phyloP scores from a whole-genome alignment of 2,113 vertebrate species.

The Parus major region DNA sequence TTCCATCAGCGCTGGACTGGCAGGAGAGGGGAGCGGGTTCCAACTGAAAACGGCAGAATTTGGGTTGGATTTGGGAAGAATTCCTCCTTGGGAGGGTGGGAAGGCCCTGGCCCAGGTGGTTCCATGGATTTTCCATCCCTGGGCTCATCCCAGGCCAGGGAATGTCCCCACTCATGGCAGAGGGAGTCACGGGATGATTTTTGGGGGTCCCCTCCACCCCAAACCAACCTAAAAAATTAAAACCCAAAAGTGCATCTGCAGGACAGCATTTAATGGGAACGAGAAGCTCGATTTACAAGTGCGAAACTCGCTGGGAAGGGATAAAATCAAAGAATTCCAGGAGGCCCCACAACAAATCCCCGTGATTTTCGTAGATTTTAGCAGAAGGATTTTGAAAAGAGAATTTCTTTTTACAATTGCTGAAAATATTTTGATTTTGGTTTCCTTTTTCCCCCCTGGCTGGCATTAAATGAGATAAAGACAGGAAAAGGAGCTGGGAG shows the following conservation, averaged over 20 bases:
- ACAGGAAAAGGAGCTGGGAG: not conserved
- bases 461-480: not conserved
- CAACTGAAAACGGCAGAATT: too few relatives aligned
- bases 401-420: not conserved
- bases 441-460: too few relatives aligned
- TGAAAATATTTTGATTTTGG: not conserved
- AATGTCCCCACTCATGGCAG: not conserved
- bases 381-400: not conserved
- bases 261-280: constrained; percentile 41
- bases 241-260: not conserved
- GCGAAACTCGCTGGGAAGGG: not conserved
- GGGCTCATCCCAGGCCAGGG: not conserved
- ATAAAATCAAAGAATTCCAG: constrained; percentile 2
- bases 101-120: not conserved
- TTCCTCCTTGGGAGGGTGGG: not conserved
- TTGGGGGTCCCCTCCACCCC: not conserved
- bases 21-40: not conserved
- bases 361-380: not conserved
- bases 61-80: not conserved
- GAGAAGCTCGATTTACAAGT: not conserved
- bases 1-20: not conserved
- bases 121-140: not conserved
- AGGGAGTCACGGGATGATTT: not conserved
- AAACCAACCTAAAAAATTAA: not conserved
- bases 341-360: not conserved